Base-by-base conservation (phyloP, 37 sponge, comb jelly and placozoan genomes). In the Mnemiopsis leidyi region DNA sequence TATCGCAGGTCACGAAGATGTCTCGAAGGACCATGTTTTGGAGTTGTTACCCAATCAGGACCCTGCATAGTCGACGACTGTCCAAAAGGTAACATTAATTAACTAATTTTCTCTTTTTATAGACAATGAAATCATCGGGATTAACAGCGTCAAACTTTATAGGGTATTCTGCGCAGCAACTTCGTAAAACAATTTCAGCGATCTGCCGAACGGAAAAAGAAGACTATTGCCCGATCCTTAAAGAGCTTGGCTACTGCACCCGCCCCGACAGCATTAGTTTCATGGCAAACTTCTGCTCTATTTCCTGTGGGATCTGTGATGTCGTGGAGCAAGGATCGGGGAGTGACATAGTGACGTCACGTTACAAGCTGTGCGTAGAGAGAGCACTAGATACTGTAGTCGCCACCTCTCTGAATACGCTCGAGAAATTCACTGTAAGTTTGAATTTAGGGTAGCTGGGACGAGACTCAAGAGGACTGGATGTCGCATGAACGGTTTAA, bases 11-110 rank as follows among this genome's bases (percentile, higher is more conserved):
- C 26, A 23, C 0, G 90, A 33, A 40, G 30, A 18, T 85, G 90
- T 26, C 40, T 21, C n/a, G 90, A 37, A 39, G 90, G 48, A 21
- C 23, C 90, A 37, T 85, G 90, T 29, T 38, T 40, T 85, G 90
- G 90, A 0, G 35, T 28, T 21, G 39, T 85, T 1, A 85, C 32
- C 23, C 36, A 85, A 23, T 28, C 32, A 7, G 40, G 36, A 40
- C 29, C 48, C 0, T 85, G 90, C 26, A 85, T 37, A 2, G 90
- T 85, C 0, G 36, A 35, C 0, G 26, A 85, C 0, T 85, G 90
- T 61, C 90, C 90, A n/a, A 85, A 85, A 39, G 90, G 90, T 85
- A 77, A 23, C n/a, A n/a, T n/a, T n/a, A n/a, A n/a, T n/a, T n/a
- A n/a, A n/a, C n/a, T n/a, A n/a, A n/a, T n/a, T n/a, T n/a, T n/a